Base-by-base conservation (phyloP, 2,888 invertebrate genomes). In the Stramonita haemastoma region DNA sequence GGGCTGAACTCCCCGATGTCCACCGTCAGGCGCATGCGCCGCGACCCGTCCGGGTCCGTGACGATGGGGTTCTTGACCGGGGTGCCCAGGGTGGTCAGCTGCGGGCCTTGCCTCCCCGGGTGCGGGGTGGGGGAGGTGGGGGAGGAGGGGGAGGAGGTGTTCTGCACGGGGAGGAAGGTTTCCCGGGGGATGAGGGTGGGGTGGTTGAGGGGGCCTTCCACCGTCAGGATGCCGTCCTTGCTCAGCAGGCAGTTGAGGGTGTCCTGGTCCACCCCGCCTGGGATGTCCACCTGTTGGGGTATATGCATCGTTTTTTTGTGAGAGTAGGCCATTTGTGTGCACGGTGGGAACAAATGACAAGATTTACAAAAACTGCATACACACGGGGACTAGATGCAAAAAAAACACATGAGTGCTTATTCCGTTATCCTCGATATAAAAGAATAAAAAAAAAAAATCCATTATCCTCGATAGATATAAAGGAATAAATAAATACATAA, bases 1-100 rank as follows among this genome's bases (percentile, higher is more conserved):
- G 96, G 95, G 86, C 91, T 93, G 92, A 95, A 96, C 86, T 96
- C 95, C 0, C 95, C 96, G 26, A 95, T 94, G 89, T 95, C 94
- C 26, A 96, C 95, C 70, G 66, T 70, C 83, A 89, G 87, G 22
- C 89, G 84, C 89, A 89, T 89, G 56, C 89, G 84, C 17, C 91
- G 91, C 13, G 93, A 93, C 6, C 95, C 95, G 83, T 95, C 95
- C 2, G 94, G 93, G 88, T 95, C 95, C 0, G 95, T 95, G 83
- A 95, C 92, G 87, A 95, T 94, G 17, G 95, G 94, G 89, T 94
- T 95, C 89, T 94, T 94, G 22, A 94, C 94, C 2, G 94, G 93
- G 83, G 94, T 94, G 22, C 93, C 93, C 66, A 94, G 91, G 57
- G 93, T 93, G 77, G 94, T 90, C 17, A 93, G 91, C 60, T 92